Percentiles rank a stretch among this genome's conserved stretches.
phyloP scores from a whole-genome alignment of 1,140 invertebrate species.

The Phortica variegata region DNA sequence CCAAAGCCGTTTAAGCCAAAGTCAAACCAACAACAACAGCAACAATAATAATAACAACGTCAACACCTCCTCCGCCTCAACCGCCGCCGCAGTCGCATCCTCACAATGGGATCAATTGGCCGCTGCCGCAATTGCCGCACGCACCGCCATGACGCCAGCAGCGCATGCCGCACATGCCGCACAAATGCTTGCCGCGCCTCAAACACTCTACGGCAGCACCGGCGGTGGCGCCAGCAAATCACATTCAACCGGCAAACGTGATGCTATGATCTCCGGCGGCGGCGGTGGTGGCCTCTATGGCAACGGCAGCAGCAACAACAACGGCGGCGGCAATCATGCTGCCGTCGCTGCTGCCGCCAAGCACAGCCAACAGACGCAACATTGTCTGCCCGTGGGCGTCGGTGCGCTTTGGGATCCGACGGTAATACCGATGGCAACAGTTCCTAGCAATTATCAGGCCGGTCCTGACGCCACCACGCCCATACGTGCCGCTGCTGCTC shows the following conservation, averaged over 20 bases:
- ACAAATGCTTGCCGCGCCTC: conserved; percentile 16
- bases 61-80: conserved; percentile 22
- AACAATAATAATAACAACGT: no score
- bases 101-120: conserved; percentile 50
- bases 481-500: conserved; percentile 20
- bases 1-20: conserved; percentile 54
- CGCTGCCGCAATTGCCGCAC: conserved; percentile 41
- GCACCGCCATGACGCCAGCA: conserved; percentile 49
- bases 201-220: conserved; percentile 29
- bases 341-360: conserved; percentile 27
- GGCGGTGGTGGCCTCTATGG: conserved; percentile 20
- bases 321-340: conserved; percentile 16
- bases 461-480: conserved; percentile 47
- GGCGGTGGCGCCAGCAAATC: conserved; percentile 7
- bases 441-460: conserved; percentile 59
- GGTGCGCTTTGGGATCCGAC: conserved; percentile 31
- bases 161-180: conserved; percentile 19
- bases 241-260: conserved; percentile 39
- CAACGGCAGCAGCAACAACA: conserved; percentile 26
- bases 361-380: conserved; percentile 8
- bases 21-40: conserved; percentile 43
- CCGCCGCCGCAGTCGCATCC: conserved; percentile 29
- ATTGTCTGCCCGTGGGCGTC: conserved; percentile 36
- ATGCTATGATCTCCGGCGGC: conserved; percentile 53
- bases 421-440: conserved; percentile 54